phyloP scores from a whole-genome alignment of 2,113 vertebrate species.

The human (Homo sapiens) region GRCh38 chr15:52549001-52549500 shows the following conservation, averaged over 20 bases:
- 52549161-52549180: not conserved
- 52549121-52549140: not conserved
- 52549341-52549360: constrained; percentile 44
- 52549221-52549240: constrained; percentile 37
- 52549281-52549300: constrained; percentile 47
- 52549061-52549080: constrained; percentile 5
- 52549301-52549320: not conserved
- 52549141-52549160: constrained; percentile 36
- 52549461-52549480: constrained; percentile 72
- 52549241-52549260: not conserved
- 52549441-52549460: constrained; percentile 57
- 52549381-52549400: constrained; percentile 65
- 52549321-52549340: constrained; percentile 31
- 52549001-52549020: constrained; percentile 2
- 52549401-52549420: constrained; percentile 36
- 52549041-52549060: not conserved
- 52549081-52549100: not conserved
- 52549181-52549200: constrained; percentile 8
- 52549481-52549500: constrained; percentile 73
- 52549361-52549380: constrained; percentile 49
- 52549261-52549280: constrained; percentile 37
- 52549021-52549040: not conserved
- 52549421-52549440: constrained; percentile 10
- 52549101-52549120: constrained; percentile 3
- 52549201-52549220: not conserved